phyloP scores from a whole-genome alignment of 2,888 invertebrate genomes.

The Phragmatobia fuliginosa region DNA sequence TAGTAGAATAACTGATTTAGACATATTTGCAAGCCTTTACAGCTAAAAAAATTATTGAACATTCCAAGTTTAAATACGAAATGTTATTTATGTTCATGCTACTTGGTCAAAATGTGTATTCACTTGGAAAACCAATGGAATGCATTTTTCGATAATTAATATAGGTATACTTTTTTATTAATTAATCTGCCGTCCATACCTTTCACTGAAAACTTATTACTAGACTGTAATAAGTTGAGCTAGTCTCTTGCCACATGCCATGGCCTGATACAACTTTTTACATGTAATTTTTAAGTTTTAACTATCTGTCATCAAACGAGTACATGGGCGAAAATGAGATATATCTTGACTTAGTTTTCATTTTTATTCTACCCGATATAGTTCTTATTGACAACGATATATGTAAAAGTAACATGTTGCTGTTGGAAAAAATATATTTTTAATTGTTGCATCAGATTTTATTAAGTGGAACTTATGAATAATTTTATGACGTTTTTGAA shows the following conservation, averaged over 20 bases:
- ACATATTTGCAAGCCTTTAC: constrained; percentile 36
- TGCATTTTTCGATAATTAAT: constrained; percentile 33
- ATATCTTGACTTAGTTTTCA: background rate
- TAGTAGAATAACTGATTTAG: constrained; percentile 37
- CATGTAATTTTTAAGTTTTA: background rate
- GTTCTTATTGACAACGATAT: background rate
- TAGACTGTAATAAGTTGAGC: constrained; percentile 32
- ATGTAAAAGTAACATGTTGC: background rate
- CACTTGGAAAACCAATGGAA: constrained; percentile 24
- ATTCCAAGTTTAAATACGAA: constrained; percentile 45
- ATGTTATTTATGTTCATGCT: constrained; percentile 29
- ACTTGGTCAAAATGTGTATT: constrained; percentile 33
- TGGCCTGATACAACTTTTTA: constrained; percentile 15
- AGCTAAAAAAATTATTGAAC: constrained; percentile 43
- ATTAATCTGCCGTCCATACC: constrained; percentile 48
- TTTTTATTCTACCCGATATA: background rate
- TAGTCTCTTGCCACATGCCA: constrained; percentile 36
- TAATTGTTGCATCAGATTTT: too few relatives aligned
- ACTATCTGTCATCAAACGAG: background rate
- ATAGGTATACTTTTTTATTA: constrained; percentile 8
- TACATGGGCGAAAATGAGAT: background rate
- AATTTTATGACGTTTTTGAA: too few relatives aligned
- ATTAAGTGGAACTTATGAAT: too few relatives aligned
- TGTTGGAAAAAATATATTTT: background rate
- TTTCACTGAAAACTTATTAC: constrained; percentile 29